A percentile compares a stretch with the other conserved stretches of the same genome.
These are phyloP conservation scores for Chelon labrosus DNA, from an alignment of 2,797 vertebrate species.

Conservation along the genomic window DNA sequence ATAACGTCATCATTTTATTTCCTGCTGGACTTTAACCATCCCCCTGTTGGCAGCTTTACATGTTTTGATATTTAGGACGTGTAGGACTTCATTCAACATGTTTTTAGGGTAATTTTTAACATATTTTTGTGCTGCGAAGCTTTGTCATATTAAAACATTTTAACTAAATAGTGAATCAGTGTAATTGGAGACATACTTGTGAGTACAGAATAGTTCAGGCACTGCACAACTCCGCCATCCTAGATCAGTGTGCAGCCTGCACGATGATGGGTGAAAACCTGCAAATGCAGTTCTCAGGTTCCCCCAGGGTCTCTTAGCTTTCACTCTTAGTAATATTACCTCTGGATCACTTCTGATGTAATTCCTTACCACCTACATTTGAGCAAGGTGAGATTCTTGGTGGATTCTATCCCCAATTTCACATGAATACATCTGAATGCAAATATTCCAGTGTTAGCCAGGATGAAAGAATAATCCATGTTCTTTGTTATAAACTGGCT, in stretches of 20 bases:
- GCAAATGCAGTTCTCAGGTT: conserved; percentile 43
- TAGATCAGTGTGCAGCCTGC: neutral
- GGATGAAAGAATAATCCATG: no score
- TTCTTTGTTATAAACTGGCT: no score
- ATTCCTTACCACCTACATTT: conserved; percentile 1
- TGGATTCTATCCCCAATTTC: neutral
- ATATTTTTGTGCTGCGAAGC: no score
- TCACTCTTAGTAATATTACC: neutral
- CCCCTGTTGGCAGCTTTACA: neutral
- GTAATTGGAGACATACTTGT: neutral
- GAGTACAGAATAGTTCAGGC: neutral
- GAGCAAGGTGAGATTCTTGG: neutral
- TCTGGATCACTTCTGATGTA: neutral
- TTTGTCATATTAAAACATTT: neutral
- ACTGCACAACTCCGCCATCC: neutral
- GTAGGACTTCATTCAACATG: neutral
- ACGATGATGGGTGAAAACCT: conserved; percentile 41
- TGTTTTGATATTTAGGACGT: neutral
- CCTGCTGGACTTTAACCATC: neutral
- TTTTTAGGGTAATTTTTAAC: neutral
- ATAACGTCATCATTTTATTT: neutral
- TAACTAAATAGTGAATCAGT: no score
- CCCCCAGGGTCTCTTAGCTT: conserved; percentile 5
- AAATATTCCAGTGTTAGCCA: no score
- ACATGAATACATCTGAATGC: no score